Evolutionary conservation across 1,140 invertebrate species (phyloP).

Genomic region (Rhagoletis pomonella): DNA sequence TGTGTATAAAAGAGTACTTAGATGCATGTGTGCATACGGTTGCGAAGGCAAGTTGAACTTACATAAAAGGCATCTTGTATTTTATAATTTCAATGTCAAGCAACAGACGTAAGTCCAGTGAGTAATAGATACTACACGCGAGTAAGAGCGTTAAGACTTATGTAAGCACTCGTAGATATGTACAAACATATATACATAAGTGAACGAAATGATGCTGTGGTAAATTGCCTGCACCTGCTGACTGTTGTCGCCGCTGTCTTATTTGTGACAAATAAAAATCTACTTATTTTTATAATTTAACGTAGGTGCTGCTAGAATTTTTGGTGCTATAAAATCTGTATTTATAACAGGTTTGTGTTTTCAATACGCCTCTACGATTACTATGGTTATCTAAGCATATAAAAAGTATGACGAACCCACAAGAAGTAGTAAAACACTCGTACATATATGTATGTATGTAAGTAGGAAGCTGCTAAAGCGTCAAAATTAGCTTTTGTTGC

Average conservation of each 20-base stretch:
- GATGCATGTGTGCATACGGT: background rate
- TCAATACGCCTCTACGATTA: background rate
- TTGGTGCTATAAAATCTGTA: background rate
- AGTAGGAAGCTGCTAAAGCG: constrained; percentile 29
- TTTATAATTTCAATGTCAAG: constrained; percentile 53
- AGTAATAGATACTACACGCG: constrained; percentile 26
- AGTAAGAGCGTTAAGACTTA: background rate
- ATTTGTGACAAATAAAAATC: constrained; percentile 7
- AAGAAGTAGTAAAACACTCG: background rate
- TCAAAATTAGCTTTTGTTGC: constrained; percentile 30
- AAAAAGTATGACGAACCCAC: background rate
- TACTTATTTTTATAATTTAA: background rate
- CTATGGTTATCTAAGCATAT: background rate
- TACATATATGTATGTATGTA: background rate
- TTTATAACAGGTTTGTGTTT: too few species aligned
- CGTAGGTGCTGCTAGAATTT: constrained; percentile 24
- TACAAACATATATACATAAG: background rate
- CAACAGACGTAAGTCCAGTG: constrained; percentile 41
- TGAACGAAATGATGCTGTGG: background rate
- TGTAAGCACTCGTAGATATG: background rate
- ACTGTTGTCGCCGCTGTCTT: background rate
- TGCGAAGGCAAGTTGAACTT: constrained; percentile 53
- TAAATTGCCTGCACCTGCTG: constrained; percentile 42
- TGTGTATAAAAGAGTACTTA: too few species aligned
- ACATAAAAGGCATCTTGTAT: constrained; percentile 54